These are phyloP conservation scores for Echinops telfairi DNA, from an alignment of 2,113 vertebrate genomes.

Conservation along the genomic window DNA sequence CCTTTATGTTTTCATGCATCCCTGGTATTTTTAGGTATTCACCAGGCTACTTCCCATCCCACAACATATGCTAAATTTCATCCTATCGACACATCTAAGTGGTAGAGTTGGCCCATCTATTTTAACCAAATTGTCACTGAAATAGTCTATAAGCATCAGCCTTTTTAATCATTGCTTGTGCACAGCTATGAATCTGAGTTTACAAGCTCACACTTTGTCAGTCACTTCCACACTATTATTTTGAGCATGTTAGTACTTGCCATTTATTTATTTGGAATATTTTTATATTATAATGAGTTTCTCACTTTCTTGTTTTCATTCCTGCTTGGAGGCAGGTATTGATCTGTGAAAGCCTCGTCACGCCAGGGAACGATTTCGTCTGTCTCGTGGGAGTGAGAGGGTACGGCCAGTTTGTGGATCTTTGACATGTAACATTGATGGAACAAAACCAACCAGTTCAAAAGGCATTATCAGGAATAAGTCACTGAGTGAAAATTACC, in stretches of 20 bases:
- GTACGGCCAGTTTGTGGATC: background rate
- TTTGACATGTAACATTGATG: background rate
- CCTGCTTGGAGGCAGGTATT: constrained; percentile 50
- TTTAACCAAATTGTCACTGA: constrained; percentile 64
- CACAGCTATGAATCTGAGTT: constrained; percentile 64
- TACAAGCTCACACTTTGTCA: constrained; percentile 82
- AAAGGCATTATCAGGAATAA: constrained; percentile 25
- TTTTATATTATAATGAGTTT: constrained; percentile 81
- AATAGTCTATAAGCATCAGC: constrained; percentile 47
- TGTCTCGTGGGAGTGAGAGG: background rate
- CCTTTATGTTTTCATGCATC: constrained; percentile 45
- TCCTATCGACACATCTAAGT: background rate
- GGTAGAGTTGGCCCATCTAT: constrained; percentile 53
- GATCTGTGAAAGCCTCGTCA: constrained; percentile 66
- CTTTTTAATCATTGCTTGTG: constrained; percentile 72
- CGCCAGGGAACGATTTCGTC: constrained; percentile 61
- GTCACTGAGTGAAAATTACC: background rate
- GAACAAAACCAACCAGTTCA: background rate
- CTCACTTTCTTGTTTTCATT: constrained; percentile 75
- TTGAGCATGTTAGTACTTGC: constrained; percentile 81
- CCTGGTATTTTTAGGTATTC: constrained; percentile 45
- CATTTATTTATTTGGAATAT: constrained; percentile 83
- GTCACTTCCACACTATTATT: constrained; percentile 81
- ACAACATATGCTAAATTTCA: constrained; percentile 1
- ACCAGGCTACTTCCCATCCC: constrained; percentile 6